phyloP scores from a whole-genome alignment of 2,888 invertebrate genomes.

The Lymantria monacha region DNA sequence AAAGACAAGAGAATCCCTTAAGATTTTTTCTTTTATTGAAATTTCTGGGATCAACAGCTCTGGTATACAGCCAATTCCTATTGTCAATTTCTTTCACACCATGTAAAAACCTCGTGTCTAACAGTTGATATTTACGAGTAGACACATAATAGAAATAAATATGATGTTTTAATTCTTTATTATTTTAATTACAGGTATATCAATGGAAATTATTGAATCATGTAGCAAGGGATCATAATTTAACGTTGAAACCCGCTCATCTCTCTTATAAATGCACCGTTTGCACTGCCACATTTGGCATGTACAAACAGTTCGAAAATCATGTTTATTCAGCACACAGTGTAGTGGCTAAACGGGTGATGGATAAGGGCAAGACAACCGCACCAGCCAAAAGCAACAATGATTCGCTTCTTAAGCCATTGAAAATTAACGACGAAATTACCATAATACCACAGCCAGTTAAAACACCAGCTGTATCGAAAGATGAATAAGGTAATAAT shows the following conservation, averaged over 20 bases:
- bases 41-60: too few species aligned
- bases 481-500: slow-evolving; percentile 62
- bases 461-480: slow-evolving; percentile 41
- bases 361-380: slow-evolving; percentile 60
- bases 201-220: slow-evolving; percentile 96
- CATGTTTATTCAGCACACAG: slow-evolving; percentile 97
- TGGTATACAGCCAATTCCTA: too few species aligned
- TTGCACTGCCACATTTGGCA: slow-evolving; percentile 96
- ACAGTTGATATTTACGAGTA: too few species aligned
- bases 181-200: slow-evolving; percentile 85
- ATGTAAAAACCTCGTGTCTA: too few species aligned
- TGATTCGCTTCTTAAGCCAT: slow-evolving; percentile 84
- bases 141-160: too few species aligned
- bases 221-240: slow-evolving; percentile 94
- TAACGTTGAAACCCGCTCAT: slow-evolving; percentile 95
- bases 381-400: slow-evolving; percentile 42
- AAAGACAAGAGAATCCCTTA: too few species aligned
- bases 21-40: too few species aligned
- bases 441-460: slow-evolving; percentile 94
- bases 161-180: not conserved
- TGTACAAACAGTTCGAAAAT: slow-evolving; percentile 97
- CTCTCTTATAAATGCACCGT: slow-evolving; percentile 97
- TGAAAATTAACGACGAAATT: slow-evolving; percentile 94
- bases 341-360: slow-evolving; percentile 90
- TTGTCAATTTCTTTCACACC: too few species aligned